phyloP scores from a whole-genome alignment of 2,888 invertebrate species.

The Hetaerina titia region DNA sequence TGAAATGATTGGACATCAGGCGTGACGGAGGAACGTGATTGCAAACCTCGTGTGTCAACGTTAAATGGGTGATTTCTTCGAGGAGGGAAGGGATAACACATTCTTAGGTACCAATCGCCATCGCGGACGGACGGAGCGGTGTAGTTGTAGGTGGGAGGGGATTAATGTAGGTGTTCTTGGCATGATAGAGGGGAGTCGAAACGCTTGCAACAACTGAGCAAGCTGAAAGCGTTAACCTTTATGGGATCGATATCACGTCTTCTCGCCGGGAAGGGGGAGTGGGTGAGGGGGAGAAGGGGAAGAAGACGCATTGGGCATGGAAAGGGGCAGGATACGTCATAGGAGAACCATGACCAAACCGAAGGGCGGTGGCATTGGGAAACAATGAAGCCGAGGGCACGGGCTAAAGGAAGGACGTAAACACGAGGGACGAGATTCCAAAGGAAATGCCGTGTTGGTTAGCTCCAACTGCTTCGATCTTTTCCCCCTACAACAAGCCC shows the following conservation, averaged over 20 bases:
- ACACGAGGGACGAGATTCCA: neutral
- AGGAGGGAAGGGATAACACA: no score
- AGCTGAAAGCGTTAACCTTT: conserved; percentile 24
- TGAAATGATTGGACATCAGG: no score
- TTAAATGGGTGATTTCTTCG: no score
- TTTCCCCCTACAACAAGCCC: neutral
- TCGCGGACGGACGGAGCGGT: no score
- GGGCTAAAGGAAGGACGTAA: neutral
- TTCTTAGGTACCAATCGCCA: no score
- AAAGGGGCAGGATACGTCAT: neutral
- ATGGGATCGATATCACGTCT: neutral
- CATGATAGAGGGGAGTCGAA: neutral
- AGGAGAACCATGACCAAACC: conserved; percentile 55
- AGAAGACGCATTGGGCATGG: neutral
- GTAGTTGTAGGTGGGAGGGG: neutral
- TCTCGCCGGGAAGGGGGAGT: neutral
- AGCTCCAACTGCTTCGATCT: neutral
- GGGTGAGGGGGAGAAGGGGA: neutral
- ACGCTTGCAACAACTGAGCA: neutral
- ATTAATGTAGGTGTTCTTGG: neutral
- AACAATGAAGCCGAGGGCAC: neutral
- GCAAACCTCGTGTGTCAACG: no score
- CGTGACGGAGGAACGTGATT: no score
- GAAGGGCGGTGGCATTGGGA: conserved; percentile 26
- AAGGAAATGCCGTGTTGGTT: neutral